Evolutionary conservation across 2,113 vertebrate species (phyloP), one percentile per base, ranked within the genome.

Genomic region (Microcebus griseorufus): DNA sequence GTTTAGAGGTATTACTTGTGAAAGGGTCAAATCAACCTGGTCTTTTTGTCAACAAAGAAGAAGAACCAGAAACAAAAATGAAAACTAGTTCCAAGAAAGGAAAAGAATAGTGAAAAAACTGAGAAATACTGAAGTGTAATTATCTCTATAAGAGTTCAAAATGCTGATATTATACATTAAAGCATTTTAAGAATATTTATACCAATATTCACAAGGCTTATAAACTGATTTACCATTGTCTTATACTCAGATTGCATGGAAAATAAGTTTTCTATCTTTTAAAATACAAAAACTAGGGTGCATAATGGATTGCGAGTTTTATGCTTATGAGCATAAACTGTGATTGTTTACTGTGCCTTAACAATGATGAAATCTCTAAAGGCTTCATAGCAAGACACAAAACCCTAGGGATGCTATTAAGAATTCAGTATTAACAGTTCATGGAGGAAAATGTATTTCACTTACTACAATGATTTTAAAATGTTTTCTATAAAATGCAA

Each of bases 351-450:
- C 95, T 95, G 79, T 96, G 87, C 75, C 81, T 97, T 95, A 98
- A 97, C 96, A 98, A 94, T 96, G 95, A 96, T 97, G 87, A 97
- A 97, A 97, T 97, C 96, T 96, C 95, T 96, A 65, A 97, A 90
- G 93, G 53, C 88, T 97, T 97, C 94, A 73, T 81, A 90, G 86
- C 84, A 97, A 93, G 96, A 98, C 60, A 79, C 84, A 94, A 94
- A 97, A 93, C 97, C 95, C 94, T 97, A 72, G 97, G 98, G 97
- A 98, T 95, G 94, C 98, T 96, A 97, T 98, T 98, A 98, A 87
- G 92, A 97, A 98, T 97, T 97, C 93, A 97, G 70, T 94, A 95
- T 96, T 97, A 98, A 85, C 89, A 95, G 93, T 97, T 98, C 83
- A 95, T 94, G 76, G 55, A 89, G 39, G 96, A 95, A 98, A 98